Conservation (phyloP, 2,888 invertebrate species). For the Clanis bilineata region DNA sequence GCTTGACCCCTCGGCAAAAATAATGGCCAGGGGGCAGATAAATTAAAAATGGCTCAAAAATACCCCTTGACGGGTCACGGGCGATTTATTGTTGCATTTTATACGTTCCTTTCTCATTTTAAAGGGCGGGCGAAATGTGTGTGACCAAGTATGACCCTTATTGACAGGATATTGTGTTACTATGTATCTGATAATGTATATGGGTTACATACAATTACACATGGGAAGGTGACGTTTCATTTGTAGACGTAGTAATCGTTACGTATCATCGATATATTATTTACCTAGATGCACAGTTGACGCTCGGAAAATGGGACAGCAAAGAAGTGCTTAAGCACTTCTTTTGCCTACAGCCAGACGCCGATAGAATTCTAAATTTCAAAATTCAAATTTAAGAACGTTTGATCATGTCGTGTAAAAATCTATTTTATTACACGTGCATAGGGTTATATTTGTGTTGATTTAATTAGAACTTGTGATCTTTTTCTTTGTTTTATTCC, state of each 20-base stretch:
- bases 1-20: conserved; percentile 77
- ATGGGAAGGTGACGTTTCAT: neutral
- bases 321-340: too few species aligned
- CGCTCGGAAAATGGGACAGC: too few species aligned
- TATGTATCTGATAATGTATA: neutral
- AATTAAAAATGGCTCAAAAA: conserved; percentile 81
- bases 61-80: conserved; percentile 66
- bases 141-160: neutral
- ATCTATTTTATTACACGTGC: too few species aligned
- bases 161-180: conserved; percentile 1
- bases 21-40: conserved; percentile 77
- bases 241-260: neutral
- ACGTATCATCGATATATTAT: too few species aligned
- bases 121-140: conserved; percentile 38
- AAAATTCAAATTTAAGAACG: too few species aligned
- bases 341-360: too few species aligned
- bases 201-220: neutral
- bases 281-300: too few species aligned
- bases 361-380: too few species aligned
- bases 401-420: too few species aligned
- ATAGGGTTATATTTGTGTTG: too few species aligned
- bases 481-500: too few species aligned
- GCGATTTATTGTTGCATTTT: conserved; percentile 51
- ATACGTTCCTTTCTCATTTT: conserved; percentile 37
- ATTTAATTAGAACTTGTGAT: too few species aligned